Evolutionary conservation across 1,140 invertebrate species (phyloP).

Genomic region (Cherax quadricarinatus): DNA sequence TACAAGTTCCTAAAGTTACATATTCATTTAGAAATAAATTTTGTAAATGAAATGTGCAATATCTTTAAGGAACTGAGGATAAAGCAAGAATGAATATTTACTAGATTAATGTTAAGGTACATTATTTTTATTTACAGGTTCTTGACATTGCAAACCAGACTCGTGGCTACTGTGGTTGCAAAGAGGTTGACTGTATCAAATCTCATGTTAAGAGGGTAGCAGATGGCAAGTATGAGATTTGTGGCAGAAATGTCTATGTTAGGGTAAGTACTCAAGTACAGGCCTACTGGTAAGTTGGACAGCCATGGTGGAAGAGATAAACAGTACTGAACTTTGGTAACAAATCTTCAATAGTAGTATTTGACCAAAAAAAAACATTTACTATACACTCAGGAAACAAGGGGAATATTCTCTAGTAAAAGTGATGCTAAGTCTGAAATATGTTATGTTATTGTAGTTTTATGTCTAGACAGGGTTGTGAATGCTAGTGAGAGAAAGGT

Average conservation of each 20-base stretch:
- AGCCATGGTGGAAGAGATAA: background rate
- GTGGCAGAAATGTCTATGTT: constrained; percentile 59
- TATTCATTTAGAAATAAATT: too few relatives aligned
- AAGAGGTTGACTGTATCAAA: constrained; percentile 41
- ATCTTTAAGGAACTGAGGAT: too few relatives aligned
- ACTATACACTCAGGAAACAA: too few relatives aligned
- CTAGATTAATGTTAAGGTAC: background rate
- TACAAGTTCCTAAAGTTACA: too few relatives aligned
- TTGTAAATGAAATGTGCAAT: too few relatives aligned
- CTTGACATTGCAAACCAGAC: constrained; percentile 69
- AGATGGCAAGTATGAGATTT: constrained; percentile 66
- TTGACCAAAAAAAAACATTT: background rate
- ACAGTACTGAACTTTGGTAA: background rate
- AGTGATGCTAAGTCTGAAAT: too few relatives aligned
- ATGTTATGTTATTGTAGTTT: too few relatives aligned
- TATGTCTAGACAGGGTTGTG: too few relatives aligned
- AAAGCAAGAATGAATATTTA: too few relatives aligned
- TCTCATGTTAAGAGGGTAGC: constrained; percentile 60
- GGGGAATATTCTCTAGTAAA: too few relatives aligned
- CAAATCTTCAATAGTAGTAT: background rate
- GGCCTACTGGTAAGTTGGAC: background rate
- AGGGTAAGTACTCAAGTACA: constrained; percentile 37
- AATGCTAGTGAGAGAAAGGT: too few relatives aligned
- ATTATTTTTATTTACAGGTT: constrained; percentile 43
- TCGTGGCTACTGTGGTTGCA: constrained; percentile 66